Base-by-base conservation (phyloP, 1,140 invertebrate species). In the Belonocnema kinseyi region DNA sequence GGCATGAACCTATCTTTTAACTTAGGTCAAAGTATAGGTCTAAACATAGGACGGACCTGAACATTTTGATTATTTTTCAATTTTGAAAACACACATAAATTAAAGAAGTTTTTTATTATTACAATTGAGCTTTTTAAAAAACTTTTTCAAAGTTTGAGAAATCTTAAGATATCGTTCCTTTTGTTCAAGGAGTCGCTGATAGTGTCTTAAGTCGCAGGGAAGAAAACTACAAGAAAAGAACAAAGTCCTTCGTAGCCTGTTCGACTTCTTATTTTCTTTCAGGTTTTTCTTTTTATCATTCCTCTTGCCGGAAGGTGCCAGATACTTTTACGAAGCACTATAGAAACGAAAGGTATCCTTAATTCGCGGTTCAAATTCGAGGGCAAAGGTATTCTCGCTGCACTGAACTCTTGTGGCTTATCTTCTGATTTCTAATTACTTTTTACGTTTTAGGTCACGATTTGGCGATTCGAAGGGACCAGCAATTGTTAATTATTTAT, bases 231-330 rank as follows among this genome's bases (percentile, higher is more conserved):
- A 26, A 58, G 19, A 26, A 21, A 58, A 58, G 19, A 54, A 54
- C 6, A 58, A 58, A 58, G 56, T 58, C 33, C 56, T 11, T 58
- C 26, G n/a, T 6, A 19, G 26, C 11, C 26, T 58, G 56, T 26
- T 58, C 10, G 26, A 58, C 21, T 58, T 21, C 19, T 58, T 26
- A 21, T 58, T 12, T 58, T 58, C 21, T 56, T 56, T 56, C 17
- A 33, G 26, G 46, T 74, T 70, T 70, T 80, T 72, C 54, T 80
- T 76, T 75, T 56, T 71, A 80, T 75, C 76, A 58, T 58, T 58
- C 56, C 19, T 58, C 19, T 58, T 58, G 56, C 19, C 56, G 56
- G 19, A 26, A 58, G 56, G 19, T 58, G 71, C 17, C 16, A 51
- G 53, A 74, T 14, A 54, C 52, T 77, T 80, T 80, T 71, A 51